These are phyloP conservation scores for Andrena dorsata DNA, from an alignment of 2,888 invertebrate genomes.

Conservation along the genomic window DNA sequence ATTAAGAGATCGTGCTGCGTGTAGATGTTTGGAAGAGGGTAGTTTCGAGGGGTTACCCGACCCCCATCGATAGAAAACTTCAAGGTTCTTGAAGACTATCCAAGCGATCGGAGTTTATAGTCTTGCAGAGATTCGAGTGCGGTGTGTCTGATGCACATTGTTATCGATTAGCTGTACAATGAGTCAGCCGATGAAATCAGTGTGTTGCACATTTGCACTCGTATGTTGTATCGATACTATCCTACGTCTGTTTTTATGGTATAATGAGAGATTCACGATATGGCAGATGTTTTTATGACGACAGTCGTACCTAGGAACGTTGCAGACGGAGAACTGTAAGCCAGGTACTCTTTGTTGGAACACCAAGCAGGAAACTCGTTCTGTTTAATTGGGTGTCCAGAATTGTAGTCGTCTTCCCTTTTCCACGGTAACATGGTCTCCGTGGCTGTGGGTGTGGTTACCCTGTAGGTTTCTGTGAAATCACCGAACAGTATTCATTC, in stretches of 20 bases:
- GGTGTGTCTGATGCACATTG: background rate
- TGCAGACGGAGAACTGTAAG: slow-evolving; percentile 95
- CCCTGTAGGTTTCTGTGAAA: slow-evolving; percentile 88
- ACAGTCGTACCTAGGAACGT: slow-evolving; percentile 92
- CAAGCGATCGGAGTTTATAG: background rate
- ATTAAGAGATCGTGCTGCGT: background rate
- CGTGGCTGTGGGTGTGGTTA: slow-evolving; percentile 94
- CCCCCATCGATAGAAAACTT: slow-evolving; percentile 7
- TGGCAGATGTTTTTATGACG: too few species aligned
- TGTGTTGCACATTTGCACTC: background rate
- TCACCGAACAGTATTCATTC: background rate
- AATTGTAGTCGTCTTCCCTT: slow-evolving; percentile 91
- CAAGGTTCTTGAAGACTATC: background rate
- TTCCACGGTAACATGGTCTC: slow-evolving; percentile 98
- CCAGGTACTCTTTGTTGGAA: slow-evolving; percentile 96
- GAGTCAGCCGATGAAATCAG: slow-evolving; percentile 34
- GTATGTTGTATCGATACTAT: background rate
- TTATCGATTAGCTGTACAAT: background rate
- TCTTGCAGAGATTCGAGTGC: background rate
- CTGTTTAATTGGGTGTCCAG: slow-evolving; percentile 89
- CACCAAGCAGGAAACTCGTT: slow-evolving; percentile 98
- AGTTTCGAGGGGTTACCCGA: slow-evolving; percentile 47
- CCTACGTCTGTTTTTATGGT: background rate
- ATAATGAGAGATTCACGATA: background rate
- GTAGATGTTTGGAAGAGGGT: background rate